Conservation (phyloP, 2,797 vertebrate genomes). For the Champsocephalus esox region DNA sequence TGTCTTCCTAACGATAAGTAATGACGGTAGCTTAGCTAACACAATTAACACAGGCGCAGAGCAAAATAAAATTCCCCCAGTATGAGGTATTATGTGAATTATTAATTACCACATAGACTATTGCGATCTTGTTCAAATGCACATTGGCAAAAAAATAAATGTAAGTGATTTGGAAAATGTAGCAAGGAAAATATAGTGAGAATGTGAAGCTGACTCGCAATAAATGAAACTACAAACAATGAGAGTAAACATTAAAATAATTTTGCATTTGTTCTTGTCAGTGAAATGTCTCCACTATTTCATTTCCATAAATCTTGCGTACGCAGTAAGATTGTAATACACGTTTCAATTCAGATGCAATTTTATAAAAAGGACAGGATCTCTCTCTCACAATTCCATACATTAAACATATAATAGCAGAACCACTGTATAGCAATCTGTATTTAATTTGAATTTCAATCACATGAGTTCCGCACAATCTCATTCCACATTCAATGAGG, state of each 20-base stretch:
- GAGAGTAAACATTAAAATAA: constrained; percentile 26
- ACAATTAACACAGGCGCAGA: constrained; percentile 70
- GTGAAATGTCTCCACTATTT: not conserved
- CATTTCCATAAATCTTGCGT: constrained; percentile 13
- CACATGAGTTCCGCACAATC: constrained; percentile 17
- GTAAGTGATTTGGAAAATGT: constrained; percentile 72
- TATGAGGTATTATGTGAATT: constrained; percentile 83
- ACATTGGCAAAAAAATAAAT: constrained; percentile 71
- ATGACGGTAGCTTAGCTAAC: constrained; percentile 72
- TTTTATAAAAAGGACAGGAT: not conserved
- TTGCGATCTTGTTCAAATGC: constrained; percentile 76
- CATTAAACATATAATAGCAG: constrained; percentile 7
- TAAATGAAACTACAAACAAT: constrained; percentile 27
- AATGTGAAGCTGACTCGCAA: constrained; percentile 15
- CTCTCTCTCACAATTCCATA: not conserved
- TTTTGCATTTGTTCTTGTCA: constrained; percentile 27
- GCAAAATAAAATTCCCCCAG: constrained; percentile 73
- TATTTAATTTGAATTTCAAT: constrained; percentile 49
- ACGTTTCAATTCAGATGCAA: constrained; percentile 2
- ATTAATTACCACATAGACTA: constrained; percentile 80
- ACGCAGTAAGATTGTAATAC: not conserved
- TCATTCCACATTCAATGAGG: constrained; percentile 33
- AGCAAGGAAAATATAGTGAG: constrained; percentile 42
- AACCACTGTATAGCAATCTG: constrained; percentile 13
- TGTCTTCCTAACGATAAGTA: constrained; percentile 75